These are phyloP conservation scores for Sebastes minor DNA, from an alignment of 2,797 vertebrate species.

Conservation along the genomic window DNA sequence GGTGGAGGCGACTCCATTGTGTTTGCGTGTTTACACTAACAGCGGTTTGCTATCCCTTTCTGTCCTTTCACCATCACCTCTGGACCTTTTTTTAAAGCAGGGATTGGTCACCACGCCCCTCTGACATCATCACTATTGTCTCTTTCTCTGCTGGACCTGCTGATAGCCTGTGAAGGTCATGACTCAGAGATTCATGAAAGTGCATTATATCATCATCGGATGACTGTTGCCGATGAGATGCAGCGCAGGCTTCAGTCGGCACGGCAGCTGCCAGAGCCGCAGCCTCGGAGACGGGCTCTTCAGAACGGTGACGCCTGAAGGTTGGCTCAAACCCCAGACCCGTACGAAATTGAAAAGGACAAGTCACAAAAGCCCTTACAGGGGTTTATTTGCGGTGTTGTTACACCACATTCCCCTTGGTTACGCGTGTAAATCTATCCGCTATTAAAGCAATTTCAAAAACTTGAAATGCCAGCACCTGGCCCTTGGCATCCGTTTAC, in stretches of 20 bases:
- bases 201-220: constrained; percentile 9
- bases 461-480: constrained; percentile 45
- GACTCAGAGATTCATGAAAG: constrained; percentile 34
- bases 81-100: constrained; percentile 12
- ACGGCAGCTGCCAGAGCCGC: constrained; percentile 58
- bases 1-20: constrained; percentile 50
- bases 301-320: constrained; percentile 45
- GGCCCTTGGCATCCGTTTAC: constrained; percentile 24
- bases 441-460: constrained; percentile 50
- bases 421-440: constrained; percentile 44
- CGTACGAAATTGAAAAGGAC: constrained; percentile 47
- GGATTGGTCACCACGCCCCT: constrained; percentile 33
- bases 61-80: constrained; percentile 35
- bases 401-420: constrained; percentile 20
- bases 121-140: constrained; percentile 56
- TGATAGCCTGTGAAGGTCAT: constrained; percentile 39
- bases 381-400: constrained; percentile 50
- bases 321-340: constrained; percentile 45
- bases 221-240: constrained; percentile 52
- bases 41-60: constrained; percentile 7
- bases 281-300: constrained; percentile 34
- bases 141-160: constrained; percentile 30
- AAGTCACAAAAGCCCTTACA: constrained; percentile 60
- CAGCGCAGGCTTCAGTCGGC: constrained; percentile 30
- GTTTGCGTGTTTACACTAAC: constrained; percentile 45